Percentiles rank a stretch among this genome's conserved stretches.
phyloP scores from a whole-genome alignment of 2,113 vertebrate species.

The Scomber scombrus region DNA sequence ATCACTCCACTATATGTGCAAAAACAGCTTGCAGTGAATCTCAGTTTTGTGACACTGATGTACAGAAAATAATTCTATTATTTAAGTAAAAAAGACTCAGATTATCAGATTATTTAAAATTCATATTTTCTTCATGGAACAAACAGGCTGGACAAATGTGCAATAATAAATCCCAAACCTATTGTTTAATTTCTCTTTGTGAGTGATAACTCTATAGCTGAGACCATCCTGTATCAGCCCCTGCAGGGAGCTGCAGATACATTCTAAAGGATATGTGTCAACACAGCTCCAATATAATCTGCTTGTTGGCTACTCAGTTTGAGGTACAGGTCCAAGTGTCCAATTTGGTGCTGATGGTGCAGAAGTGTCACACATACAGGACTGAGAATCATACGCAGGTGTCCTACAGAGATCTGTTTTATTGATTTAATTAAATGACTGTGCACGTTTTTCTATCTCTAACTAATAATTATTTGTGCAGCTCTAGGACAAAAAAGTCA shows the following conservation, averaged over 20 bases:
- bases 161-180: not conserved
- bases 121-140: not conserved
- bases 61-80: too few species aligned
- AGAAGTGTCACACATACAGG: not conserved
- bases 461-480: not conserved
- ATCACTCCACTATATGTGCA: not conserved
- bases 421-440: not conserved
- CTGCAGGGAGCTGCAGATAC: not conserved
- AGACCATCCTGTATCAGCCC: not conserved
- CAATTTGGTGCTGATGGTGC: not conserved
- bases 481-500: not conserved
- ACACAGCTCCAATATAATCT: conserved; percentile 31
- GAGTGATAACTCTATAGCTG: not conserved
- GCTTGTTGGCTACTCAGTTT: conserved; percentile 16
- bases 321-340: conserved; percentile 1
- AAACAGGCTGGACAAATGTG: not conserved
- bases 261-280: not conserved
- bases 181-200: not conserved
- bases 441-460: not conserved
- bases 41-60: not conserved
- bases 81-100: not conserved
- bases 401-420: not conserved
- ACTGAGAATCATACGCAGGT: not conserved
- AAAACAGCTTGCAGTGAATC: not conserved
- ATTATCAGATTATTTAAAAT: not conserved